These are phyloP conservation scores for Microplitis mediator DNA, from an alignment of 1,140 invertebrate species.

Conservation along the genomic window DNA sequence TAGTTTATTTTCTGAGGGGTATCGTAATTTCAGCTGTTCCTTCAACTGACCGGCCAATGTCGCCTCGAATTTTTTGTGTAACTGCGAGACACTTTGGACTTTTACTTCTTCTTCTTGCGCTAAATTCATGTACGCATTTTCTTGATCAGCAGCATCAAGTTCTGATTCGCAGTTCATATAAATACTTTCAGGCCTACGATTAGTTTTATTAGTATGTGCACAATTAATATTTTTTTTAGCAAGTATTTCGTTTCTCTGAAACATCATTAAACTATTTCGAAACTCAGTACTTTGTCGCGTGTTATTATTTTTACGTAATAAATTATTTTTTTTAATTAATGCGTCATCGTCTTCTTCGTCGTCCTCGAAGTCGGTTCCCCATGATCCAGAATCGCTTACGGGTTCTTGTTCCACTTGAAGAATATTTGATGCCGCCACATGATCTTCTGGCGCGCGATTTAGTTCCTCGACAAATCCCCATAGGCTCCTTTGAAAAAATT, in stretches of 20 bases:
- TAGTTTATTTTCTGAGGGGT: conserved; percentile 33
- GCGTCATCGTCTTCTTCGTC: conserved; percentile 34
- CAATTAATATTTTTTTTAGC: background rate
- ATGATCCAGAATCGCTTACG: conserved; percentile 48
- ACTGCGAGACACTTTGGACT: conserved; percentile 30
- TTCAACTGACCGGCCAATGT: conserved; percentile 44
- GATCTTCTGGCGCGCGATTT: conserved; percentile 48
- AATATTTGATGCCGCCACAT: conserved; percentile 28
- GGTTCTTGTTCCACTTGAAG: conserved; percentile 35
- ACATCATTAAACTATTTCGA: conserved; percentile 36
- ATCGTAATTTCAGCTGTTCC: conserved; percentile 39
- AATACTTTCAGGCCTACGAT: conserved; percentile 37
- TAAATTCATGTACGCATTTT: conserved; percentile 48
- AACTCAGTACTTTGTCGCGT: conserved; percentile 32
- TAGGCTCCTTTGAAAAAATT: conserved; percentile 41
- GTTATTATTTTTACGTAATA: background rate
- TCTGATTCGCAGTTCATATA: conserved; percentile 47
- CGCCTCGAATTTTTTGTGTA: conserved; percentile 34
- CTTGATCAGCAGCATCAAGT: conserved; percentile 12
- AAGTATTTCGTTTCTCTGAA: conserved; percentile 35
- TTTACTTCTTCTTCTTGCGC: background rate
- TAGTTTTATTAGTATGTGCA: background rate
- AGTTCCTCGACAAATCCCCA: conserved; percentile 52
- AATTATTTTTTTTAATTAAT: background rate
- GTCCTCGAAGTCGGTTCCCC: conserved; percentile 57